phyloP scores from a whole-genome alignment of 2,113 vertebrate species.

The Junco hyemalis region DNA sequence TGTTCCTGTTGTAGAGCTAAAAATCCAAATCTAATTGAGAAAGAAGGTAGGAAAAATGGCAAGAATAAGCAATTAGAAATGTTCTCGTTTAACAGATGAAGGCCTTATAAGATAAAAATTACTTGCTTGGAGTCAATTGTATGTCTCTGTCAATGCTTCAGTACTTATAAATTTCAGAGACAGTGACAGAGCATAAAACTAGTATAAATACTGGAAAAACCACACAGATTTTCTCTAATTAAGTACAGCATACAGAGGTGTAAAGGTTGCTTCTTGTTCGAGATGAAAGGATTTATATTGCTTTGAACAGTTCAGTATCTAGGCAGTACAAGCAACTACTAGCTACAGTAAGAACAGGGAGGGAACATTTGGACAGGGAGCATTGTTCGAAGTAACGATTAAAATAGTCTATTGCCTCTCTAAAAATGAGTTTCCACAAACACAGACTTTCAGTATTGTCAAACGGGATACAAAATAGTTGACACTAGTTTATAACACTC shows the following conservation, averaged over 20 bases:
- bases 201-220: background rate
- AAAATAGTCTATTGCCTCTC: background rate
- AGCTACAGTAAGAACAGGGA: background rate
- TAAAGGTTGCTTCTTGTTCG: background rate
- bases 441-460: background rate
- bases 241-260: background rate
- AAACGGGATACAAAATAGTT: background rate
- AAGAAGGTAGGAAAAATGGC: background rate
- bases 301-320: background rate
- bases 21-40: background rate
- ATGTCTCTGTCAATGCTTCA: background rate
- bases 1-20: background rate
- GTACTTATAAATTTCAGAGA: background rate
- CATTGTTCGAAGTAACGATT: background rate
- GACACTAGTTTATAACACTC: background rate
- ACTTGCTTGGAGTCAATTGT: background rate
- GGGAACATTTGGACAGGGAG: background rate
- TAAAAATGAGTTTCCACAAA: background rate
- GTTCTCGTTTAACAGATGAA: background rate
- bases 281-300: background rate
- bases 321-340: background rate
- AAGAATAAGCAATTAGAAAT: background rate
- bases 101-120: background rate
- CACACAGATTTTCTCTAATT: background rate
- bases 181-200: background rate